A percentile compares a stretch with the other conserved stretches of the same genome.
Evolutionary conservation across 2,113 vertebrate species (phyloP).

Genomic region (Procavia capensis): DNA sequence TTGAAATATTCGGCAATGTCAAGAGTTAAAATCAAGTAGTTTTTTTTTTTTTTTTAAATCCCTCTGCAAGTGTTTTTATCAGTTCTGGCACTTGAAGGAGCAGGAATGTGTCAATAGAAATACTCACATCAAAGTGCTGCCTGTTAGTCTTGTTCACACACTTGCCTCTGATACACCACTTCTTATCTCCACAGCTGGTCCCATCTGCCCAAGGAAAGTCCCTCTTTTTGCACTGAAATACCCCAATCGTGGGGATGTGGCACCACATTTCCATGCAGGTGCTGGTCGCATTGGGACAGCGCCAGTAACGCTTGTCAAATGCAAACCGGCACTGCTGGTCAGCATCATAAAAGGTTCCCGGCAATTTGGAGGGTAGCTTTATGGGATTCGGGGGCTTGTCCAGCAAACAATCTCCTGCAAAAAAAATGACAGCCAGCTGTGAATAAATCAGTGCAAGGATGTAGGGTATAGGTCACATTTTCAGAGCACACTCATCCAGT

Average conservation of each 20-base stretch:
- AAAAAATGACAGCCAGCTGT: not conserved
- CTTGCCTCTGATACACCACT: conserved; percentile 95
- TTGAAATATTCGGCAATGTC: not conserved
- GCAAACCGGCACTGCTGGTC: conserved; percentile 96
- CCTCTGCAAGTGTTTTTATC: not conserved
- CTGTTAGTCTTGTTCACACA: conserved; percentile 94
- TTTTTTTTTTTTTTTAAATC: too few species aligned
- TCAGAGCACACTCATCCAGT: not conserved
- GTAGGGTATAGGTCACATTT: not conserved
- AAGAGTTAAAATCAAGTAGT: not conserved
- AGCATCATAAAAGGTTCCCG: conserved; percentile 93
- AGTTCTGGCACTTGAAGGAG: not conserved
- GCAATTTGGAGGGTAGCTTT: conserved; percentile 92
- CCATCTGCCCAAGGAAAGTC: conserved; percentile 99
- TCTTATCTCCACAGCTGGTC: conserved; percentile 93
- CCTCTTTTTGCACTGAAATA: conserved; percentile 98
- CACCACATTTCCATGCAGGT: conserved; percentile 96
- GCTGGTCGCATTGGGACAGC: conserved; percentile 94
- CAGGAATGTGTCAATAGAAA: not conserved
- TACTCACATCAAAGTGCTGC: conserved; percentile 92
- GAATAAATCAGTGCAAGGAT: not conserved
- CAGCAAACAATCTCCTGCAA: conserved; percentile 94
- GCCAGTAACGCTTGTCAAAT: conserved; percentile 95
- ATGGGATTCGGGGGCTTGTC: conserved; percentile 96
- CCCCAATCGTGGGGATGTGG: conserved; percentile 92